A percentile compares a stretch with the other conserved stretches of the same genome.
These are phyloP conservation scores for Tinea trinotella DNA, from an alignment of 2,888 invertebrate genomes.

Conservation along the genomic window DNA sequence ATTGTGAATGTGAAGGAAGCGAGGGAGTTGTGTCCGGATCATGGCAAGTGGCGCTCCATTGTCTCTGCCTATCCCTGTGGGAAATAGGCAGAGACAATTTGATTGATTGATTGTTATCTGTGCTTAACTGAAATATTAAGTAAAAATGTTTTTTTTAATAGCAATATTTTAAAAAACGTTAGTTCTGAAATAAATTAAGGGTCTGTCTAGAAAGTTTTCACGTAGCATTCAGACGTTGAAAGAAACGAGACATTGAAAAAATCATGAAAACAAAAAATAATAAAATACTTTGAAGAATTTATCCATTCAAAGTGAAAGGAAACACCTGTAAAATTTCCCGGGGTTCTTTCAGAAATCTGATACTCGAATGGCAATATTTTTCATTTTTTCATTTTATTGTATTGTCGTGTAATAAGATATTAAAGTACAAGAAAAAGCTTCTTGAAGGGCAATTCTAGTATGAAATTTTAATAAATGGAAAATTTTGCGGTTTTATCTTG, in stretches of 20 bases:
- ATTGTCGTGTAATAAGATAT: not conserved
- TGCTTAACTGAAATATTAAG: too few species aligned
- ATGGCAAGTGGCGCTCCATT: too few species aligned
- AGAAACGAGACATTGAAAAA: not conserved
- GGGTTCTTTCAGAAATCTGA: not conserved
- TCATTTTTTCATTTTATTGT: not conserved
- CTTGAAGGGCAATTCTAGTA: not conserved
- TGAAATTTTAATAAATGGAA: not conserved
- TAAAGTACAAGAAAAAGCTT: not conserved
- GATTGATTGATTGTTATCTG: too few species aligned
- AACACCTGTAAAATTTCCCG: not conserved
- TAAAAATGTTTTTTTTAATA: not conserved
- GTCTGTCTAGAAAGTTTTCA: constrained; percentile 11
- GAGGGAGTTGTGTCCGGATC: too few species aligned
- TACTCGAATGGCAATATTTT: too few species aligned
- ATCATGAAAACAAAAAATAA: not conserved
- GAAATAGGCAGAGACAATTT: too few species aligned
- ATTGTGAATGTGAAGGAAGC: too few species aligned
- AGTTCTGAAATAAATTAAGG: not conserved
- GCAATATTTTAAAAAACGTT: not conserved
- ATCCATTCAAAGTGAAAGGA: not conserved
- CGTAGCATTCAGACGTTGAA: not conserved
- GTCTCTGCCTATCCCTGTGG: too few species aligned
- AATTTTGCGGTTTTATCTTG: too few species aligned
- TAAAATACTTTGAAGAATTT: not conserved